A percentile compares a stretch with the other conserved stretches of the same genome.
Conservation (phyloP, 2,888 invertebrate species). For the Drosophila mulleri region DNA sequence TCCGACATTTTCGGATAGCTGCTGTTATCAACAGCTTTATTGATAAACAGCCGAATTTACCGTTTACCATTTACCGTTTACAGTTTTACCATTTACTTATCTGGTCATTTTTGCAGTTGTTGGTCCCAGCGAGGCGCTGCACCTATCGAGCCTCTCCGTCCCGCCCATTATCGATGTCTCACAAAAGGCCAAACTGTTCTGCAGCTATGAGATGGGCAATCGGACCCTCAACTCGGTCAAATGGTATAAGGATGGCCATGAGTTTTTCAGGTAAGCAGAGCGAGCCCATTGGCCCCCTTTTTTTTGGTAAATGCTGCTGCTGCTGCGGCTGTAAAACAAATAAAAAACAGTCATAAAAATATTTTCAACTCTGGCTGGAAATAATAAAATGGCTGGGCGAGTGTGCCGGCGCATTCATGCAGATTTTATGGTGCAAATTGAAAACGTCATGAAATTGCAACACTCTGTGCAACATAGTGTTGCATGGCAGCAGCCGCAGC, state of each 20-base stretch:
- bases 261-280: slow-evolving; percentile 84
- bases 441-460: slow-evolving; percentile 81
- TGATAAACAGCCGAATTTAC: slow-evolving; percentile 43
- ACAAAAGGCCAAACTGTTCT: slow-evolving; percentile 84
- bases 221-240: slow-evolving; percentile 85
- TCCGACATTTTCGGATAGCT: slow-evolving; percentile 1
- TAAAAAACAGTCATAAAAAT: slow-evolving; percentile 74
- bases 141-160: slow-evolving; percentile 84
- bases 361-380: slow-evolving; percentile 63
- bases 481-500: slow-evolving; percentile 9
- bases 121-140: slow-evolving; percentile 78
- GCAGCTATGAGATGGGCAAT: slow-evolving; percentile 85
- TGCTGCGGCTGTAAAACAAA: slow-evolving; percentile 55
- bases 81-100: slow-evolving; percentile 30
- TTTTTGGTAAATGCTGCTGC: slow-evolving; percentile 30
- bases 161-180: slow-evolving; percentile 85
- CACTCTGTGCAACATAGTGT: slow-evolving; percentile 67
- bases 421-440: slow-evolving; percentile 80
- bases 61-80: slow-evolving; percentile 18
- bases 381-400: slow-evolving; percentile 65
- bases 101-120: slow-evolving; percentile 69
- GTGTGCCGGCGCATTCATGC: slow-evolving; percentile 71
- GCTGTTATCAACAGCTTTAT: slow-evolving; percentile 27
- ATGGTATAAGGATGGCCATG: slow-evolving; percentile 85
- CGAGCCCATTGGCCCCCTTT: background rate